Conservation (phyloP, 2,797 vertebrate species). For the Gambusia yucatana region DNA sequence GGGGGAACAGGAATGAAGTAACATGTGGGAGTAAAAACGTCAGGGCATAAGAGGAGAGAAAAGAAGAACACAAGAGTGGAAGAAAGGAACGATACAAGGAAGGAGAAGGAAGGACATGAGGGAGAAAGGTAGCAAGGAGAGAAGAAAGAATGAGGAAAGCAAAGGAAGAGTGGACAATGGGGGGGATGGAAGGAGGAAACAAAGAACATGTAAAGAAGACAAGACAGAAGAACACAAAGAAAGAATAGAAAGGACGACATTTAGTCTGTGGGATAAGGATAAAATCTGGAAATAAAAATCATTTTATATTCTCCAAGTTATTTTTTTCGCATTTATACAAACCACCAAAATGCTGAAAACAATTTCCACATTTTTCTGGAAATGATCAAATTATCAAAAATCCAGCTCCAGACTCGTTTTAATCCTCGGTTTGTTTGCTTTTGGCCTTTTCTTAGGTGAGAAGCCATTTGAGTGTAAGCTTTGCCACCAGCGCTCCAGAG, state of each 20-base stretch:
- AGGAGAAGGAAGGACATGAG: not conserved
- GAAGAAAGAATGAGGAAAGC: not conserved
- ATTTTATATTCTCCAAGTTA: not conserved
- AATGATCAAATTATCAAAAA: not conserved
- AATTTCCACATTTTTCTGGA: not conserved
- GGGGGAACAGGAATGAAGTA: not conserved
- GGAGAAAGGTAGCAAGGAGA: not conserved
- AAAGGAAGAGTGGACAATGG: not conserved
- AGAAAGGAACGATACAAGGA: not conserved
- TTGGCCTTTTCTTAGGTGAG: slow-evolving; percentile 84
- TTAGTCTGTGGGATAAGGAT: not conserved
- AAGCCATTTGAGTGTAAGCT: slow-evolving; percentile 99
- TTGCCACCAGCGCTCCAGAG: slow-evolving; percentile 97
- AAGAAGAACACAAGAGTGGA: not conserved
- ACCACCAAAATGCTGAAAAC: not conserved
- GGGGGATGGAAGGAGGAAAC: not conserved
- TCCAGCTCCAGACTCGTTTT: not conserved
- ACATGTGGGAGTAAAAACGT: not conserved
- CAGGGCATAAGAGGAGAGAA: not conserved
- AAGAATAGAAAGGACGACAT: not conserved
- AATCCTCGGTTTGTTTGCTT: slow-evolving; percentile 35
- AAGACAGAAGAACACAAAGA: not conserved
- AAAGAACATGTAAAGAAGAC: not conserved
- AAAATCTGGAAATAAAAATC: not conserved
- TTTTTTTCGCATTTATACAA: not conserved